These are phyloP conservation scores for Acrocyrtus sp. DNA, from an alignment of 2,888 invertebrate genomes.

Conservation along the genomic window DNA sequence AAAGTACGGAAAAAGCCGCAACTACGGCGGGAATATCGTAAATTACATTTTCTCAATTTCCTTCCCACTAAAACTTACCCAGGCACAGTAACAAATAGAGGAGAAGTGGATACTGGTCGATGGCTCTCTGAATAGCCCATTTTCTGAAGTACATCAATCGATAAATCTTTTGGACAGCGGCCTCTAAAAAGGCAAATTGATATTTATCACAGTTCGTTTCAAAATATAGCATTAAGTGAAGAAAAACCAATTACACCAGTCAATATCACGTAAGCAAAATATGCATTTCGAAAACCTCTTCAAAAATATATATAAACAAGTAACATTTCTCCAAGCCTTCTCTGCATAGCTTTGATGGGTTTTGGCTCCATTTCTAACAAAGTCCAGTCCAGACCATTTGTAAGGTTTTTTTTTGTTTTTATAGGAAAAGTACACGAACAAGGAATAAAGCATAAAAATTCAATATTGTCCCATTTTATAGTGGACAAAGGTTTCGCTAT, in stretches of 20 bases:
- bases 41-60: background rate
- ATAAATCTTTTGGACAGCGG: slow-evolving; percentile 55
- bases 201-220: slow-evolving; percentile 16
- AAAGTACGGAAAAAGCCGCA: no score
- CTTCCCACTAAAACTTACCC: slow-evolving; percentile 58
- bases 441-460: no score
- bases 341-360: background rate
- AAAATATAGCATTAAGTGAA: background rate
- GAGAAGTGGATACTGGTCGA: slow-evolving; percentile 48
- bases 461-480: no score
- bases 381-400: background rate
- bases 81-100: slow-evolving; percentile 60
- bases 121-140: slow-evolving; percentile 57
- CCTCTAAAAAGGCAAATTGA: slow-evolving; percentile 52
- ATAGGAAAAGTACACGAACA: background rate
- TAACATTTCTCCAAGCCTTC: no score
- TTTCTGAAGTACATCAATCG: slow-evolving; percentile 49
- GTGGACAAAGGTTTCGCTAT: no score
- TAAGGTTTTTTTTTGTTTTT: background rate
- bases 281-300: background rate
- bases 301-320: no score
- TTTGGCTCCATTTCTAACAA: background rate
- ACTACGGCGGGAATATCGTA: no score
- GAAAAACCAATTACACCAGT: background rate
- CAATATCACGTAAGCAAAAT: background rate